Evolutionary conservation across 1,140 invertebrate genomes (phyloP).

Genomic region (Drosophila fuyamai): DNA sequence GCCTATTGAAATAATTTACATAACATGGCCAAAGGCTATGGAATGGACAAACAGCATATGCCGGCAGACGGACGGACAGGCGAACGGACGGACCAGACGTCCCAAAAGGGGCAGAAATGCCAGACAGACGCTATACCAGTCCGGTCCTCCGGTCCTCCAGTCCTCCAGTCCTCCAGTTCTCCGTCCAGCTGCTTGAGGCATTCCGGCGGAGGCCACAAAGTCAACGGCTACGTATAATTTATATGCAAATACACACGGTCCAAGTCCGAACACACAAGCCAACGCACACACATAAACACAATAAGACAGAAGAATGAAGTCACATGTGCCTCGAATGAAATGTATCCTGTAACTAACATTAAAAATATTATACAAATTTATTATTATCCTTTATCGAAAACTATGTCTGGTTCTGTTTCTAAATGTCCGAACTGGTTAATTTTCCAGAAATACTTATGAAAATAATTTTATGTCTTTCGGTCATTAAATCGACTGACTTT

Average conservation of each 20-base stretch:
- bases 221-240: constrained; percentile 81
- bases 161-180: constrained; percentile 31
- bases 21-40: constrained; percentile 79
- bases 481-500: too few relatives aligned
- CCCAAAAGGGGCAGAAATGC: constrained; percentile 47
- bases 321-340: not conserved
- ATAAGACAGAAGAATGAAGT: not conserved
- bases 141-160: constrained; percentile 13
- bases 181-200: constrained; percentile 70
- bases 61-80: constrained; percentile 26
- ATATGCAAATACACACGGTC: constrained; percentile 81
- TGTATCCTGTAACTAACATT: not conserved
- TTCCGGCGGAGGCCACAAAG: constrained; percentile 77
- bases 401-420: too few relatives aligned
- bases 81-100: constrained; percentile 37
- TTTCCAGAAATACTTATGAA: too few relatives aligned
- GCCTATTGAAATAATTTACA: constrained; percentile 81
- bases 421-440: too few relatives aligned
- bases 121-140: constrained; percentile 50
- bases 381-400: too few relatives aligned
- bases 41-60: constrained; percentile 79
- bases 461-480: too few relatives aligned
- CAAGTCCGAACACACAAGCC: constrained; percentile 59
- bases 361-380: not conserved
- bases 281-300: constrained; percentile 46